Evolutionary conservation across 1,140 invertebrate genomes (phyloP).

Genomic region (Babylonia areolata): DNA sequence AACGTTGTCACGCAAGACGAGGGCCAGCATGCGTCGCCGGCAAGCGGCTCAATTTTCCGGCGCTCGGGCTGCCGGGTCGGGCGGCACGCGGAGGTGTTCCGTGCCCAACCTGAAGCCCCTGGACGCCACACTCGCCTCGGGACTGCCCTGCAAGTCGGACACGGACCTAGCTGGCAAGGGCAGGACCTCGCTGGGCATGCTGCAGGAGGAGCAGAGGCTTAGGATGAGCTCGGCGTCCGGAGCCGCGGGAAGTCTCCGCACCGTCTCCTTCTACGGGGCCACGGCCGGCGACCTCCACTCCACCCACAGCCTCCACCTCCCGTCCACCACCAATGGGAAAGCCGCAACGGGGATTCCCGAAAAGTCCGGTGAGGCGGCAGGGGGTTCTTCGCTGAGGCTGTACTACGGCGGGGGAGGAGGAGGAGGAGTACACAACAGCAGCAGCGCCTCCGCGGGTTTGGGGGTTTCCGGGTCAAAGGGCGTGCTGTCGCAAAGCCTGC

Average conservation of each 20-base stretch:
- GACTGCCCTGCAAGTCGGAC: constrained; percentile 35
- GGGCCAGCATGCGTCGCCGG: constrained; percentile 27
- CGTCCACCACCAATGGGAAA: neutral
- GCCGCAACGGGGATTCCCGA: neutral
- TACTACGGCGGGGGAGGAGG: neutral
- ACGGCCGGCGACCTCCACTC: neutral
- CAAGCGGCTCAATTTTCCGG: neutral
- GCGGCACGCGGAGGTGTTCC: constrained; percentile 22
- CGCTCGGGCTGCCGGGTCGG: neutral
- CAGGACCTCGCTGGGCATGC: neutral
- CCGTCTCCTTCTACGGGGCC: constrained; percentile 24
- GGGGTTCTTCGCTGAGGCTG: neutral
- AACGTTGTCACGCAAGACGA: constrained; percentile 34
- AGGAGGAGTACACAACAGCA: constrained; percentile 9
- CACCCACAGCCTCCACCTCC: neutral
- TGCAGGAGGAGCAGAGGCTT: neutral
- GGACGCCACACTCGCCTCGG: neutral
- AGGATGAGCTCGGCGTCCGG: neutral
- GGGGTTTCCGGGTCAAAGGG: constrained; percentile 6
- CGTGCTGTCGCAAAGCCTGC: neutral
- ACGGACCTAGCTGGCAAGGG: constrained; percentile 8
- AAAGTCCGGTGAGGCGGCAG: neutral
- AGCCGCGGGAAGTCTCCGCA: neutral
- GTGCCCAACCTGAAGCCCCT: constrained; percentile 34
- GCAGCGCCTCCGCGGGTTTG: neutral